These are phyloP conservation scores for Gryllus longicercus DNA, from an alignment of 2,888 invertebrate species.

Conservation along the genomic window DNA sequence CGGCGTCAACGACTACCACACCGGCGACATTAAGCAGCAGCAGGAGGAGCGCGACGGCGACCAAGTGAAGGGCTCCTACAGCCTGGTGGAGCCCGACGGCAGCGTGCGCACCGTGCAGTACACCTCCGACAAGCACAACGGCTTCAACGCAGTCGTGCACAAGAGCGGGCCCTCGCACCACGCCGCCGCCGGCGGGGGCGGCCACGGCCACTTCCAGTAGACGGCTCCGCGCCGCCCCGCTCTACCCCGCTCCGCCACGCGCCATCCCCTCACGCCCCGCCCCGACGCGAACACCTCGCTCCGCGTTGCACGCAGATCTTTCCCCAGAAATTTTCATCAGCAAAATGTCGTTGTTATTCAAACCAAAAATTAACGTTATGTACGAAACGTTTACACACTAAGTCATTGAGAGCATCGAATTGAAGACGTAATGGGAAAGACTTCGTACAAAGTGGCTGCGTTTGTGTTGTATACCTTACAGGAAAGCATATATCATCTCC, in stretches of 20 bases:
- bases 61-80: background rate
- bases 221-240: background rate
- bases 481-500: too few species aligned
- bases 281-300: too few species aligned
- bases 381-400: too few species aligned
- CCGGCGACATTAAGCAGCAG: constrained; percentile 6
- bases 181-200: background rate
- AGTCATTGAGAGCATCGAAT: too few species aligned
- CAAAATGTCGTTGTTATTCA: too few species aligned
- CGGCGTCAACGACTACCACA: constrained; percentile 1
- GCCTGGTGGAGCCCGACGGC: constrained; percentile 17
- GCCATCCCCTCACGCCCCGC: too few species aligned
- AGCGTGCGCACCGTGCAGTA: constrained; percentile 9
- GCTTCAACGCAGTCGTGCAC: constrained; percentile 8
- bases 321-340: too few species aligned
- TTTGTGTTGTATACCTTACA: too few species aligned
- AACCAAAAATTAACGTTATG: too few species aligned
- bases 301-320: too few species aligned
- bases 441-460: too few species aligned
- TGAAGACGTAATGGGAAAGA: too few species aligned
- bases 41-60: constrained; percentile 17
- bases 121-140: constrained; percentile 17
- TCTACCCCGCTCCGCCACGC: background rate
- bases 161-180: constrained; percentile 1
- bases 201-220: background rate